Conservation (phyloP, 2,113 vertebrate genomes). For the Sphyrna mokarran region DNA sequence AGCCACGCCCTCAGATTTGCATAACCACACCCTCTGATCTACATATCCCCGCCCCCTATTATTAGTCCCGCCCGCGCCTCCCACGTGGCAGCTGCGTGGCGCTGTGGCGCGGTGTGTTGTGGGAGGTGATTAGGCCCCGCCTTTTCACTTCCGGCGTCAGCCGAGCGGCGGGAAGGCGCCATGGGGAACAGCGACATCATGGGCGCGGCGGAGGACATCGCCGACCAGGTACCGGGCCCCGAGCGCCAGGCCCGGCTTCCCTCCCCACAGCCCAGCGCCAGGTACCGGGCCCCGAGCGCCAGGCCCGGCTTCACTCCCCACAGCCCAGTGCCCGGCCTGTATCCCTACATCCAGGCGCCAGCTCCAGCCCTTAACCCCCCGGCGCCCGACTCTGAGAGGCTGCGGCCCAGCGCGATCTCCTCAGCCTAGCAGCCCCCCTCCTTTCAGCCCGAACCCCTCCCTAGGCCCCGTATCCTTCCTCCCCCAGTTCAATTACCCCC, state of each 20-base stretch:
- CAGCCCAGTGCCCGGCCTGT: not conserved
- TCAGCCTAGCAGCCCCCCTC: not conserved
- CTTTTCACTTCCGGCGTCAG: not conserved
- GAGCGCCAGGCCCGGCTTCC: not conserved
- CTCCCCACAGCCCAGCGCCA: not conserved
- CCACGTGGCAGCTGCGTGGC: not conserved
- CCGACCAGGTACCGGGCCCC: slow-evolving; percentile 46
- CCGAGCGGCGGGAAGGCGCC: not conserved
- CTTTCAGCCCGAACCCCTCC: not conserved
- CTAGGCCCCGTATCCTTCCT: not conserved
- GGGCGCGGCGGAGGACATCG: slow-evolving; percentile 52
- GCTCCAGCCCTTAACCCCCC: too few species aligned
- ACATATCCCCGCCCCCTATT: not conserved
- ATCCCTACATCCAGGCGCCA: not conserved
- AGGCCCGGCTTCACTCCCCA: not conserved
- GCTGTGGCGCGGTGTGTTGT: slow-evolving; percentile 24
- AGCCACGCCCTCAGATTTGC: too few species aligned
- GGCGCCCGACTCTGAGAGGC: slow-evolving; percentile 45
- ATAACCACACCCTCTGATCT: too few species aligned
- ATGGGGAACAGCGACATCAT: slow-evolving; percentile 52
- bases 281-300: slow-evolving; percentile 37
- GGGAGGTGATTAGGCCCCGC: slow-evolving; percentile 12
- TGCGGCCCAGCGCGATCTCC: not conserved
- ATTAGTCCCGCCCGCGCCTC: not conserved
- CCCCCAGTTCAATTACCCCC: not conserved